These are phyloP conservation scores for Petrosia ficiformis DNA, from an alignment of 37 sponge, comb jelly and placozoan genomes.

Conservation along the genomic window DNA sequence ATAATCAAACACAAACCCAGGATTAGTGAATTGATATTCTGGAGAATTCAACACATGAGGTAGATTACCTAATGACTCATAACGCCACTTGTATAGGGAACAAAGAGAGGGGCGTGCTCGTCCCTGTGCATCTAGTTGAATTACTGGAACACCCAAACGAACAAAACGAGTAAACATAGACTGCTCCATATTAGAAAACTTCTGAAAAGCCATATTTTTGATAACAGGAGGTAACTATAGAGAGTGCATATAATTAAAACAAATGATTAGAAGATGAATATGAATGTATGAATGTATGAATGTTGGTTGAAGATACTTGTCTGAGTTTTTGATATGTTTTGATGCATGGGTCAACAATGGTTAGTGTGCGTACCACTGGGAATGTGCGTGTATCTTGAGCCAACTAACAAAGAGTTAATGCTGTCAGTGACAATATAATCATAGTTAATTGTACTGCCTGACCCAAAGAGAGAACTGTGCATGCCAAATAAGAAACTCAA, in stretches of 20 bases:
- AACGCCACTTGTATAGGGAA: conserved; percentile 92
- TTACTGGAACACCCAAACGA: conserved; percentile 90
- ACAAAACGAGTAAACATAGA: conserved; percentile 96
- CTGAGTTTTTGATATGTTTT: too few species aligned
- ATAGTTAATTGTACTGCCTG: too few species aligned
- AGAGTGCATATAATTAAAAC: too few species aligned
- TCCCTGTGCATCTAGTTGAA: conserved; percentile 98
- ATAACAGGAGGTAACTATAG: conserved; percentile 95
- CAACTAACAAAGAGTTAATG: too few species aligned
- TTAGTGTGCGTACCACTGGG: too few species aligned
- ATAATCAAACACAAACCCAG: conserved; percentile 88
- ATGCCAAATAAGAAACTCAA: too few species aligned
- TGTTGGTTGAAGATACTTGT: background rate
- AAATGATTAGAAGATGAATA: background rate
- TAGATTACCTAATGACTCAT: conserved; percentile 81
- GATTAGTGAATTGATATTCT: conserved; percentile 84
- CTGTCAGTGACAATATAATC: too few species aligned
- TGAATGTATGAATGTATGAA: background rate
- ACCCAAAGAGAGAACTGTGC: too few species aligned
- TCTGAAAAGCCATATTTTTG: conserved; percentile 99
- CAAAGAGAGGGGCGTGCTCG: conserved; percentile 87
- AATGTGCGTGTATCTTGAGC: too few species aligned
- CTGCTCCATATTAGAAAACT: conserved; percentile 99
- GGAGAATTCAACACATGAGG: conserved; percentile 75
- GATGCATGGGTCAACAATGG: background rate